Conservation (phyloP, 2,797 vertebrate species). For the Poeciliopsis infans region DNA sequence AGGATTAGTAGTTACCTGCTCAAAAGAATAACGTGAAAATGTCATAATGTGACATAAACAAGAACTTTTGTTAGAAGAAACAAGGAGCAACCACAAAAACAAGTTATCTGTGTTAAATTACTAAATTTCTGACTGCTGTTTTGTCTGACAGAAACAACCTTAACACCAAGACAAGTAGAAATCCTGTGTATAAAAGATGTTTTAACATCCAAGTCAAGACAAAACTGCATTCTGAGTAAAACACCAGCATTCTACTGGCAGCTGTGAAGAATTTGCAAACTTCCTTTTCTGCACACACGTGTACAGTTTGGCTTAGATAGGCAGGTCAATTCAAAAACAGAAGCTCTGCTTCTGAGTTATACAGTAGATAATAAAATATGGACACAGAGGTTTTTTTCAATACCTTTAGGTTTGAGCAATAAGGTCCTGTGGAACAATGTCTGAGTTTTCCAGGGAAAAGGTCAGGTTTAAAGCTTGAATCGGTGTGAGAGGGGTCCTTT, state of each 20-base stretch:
- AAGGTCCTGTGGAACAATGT: constrained; percentile 46
- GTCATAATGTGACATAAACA: neutral
- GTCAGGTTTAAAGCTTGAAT: constrained; percentile 43
- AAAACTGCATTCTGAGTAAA: neutral
- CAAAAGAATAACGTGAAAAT: neutral
- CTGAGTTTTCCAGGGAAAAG: constrained; percentile 20
- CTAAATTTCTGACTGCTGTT: neutral
- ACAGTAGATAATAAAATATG: neutral
- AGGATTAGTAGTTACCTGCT: constrained; percentile 5
- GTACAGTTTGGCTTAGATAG: constrained; percentile 34
- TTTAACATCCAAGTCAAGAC: constrained; percentile 1
- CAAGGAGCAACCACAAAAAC: neutral
- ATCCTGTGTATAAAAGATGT: neutral
- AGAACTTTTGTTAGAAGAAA: neutral
- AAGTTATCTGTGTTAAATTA: neutral
- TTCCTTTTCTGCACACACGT: constrained; percentile 49
- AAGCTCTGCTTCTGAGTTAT: constrained; percentile 18
- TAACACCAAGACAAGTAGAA: neutral
- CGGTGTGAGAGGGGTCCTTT: constrained; percentile 49
- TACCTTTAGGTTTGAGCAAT: constrained; percentile 65
- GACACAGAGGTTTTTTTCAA: constrained; percentile 32
- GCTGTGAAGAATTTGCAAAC: constrained; percentile 21
- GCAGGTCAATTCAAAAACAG: constrained; percentile 4
- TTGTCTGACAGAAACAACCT: neutral
- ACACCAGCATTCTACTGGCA: constrained; percentile 18